Evolutionary conservation across 2,888 invertebrate genomes (phyloP), one percentile per base, ranked within the genome.

Genomic region (Oscheius sp.): DNA sequence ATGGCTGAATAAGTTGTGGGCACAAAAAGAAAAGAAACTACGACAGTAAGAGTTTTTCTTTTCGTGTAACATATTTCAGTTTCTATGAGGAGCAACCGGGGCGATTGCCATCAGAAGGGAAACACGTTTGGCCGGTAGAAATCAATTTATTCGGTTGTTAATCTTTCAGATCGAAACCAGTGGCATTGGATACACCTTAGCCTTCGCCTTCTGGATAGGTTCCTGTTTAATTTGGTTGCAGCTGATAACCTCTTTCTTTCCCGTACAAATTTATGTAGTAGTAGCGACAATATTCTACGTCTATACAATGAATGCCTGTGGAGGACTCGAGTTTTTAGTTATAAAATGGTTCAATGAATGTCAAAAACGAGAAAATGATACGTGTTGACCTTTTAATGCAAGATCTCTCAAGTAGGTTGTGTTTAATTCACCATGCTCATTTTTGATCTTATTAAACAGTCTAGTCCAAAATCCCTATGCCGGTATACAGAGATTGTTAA

Each of bases 1-100:
- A n/a, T 88, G 88, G 88, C 81, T 87, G 61, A 80, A 71, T 9
- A 71, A 84, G 14, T 68, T 83, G 14, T 88, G 88, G 88, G 68
- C 24, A 17, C 78, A 82, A 66, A 88, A 88, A 70, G 88, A 88
- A 72, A 72, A 79, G 32, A 70, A 70, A 8, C 81, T 88, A 36
- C 28, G 26, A 24, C n/a, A 20, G 57, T 59, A 20, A 30, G 36
- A 24, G 49, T n/a, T 62, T 24, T 14, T 50, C 5, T 63, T 22
- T 33, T 50, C 36, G 6, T 26, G 4, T 20, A 17, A 32, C 5
- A 51, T 24, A 8, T n/a, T 68, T 62, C 28, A 68, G 68, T 28
- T 68, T 67, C 28, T 70, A 70, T 30, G 28, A 49, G 9, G 49
- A 50, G 2, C 41, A 38, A 0, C 50, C 50, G 3, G 20, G 61